Evolutionary conservation across 2,888 invertebrate species (phyloP), one percentile per base, ranked within the genome.

Genomic region (Incurvaria masculella): DNA sequence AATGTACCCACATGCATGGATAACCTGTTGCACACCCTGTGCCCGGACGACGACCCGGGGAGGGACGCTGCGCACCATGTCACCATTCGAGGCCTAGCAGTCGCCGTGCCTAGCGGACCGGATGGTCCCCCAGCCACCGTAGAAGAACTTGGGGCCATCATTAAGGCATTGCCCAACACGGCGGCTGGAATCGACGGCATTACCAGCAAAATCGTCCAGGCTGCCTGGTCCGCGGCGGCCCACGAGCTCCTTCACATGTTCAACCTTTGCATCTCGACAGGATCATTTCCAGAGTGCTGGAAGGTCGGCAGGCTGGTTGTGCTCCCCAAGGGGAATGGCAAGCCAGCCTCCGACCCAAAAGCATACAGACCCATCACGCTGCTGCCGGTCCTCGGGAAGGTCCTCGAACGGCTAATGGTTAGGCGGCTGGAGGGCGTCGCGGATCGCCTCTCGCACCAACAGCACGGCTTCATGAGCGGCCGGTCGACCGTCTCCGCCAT

Each of bases 391-490:
- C 18, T 56, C 1, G 53, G 56, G 1, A 53, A 55, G 21, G 17
- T 54, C 1, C 6, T 49, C 3, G 52, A 51, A 19, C 45, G 57
- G 0, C 49, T 60, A 0, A 48, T 63, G 0, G 2, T 61, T 0
- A 0, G 0, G 0, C 52, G 59, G 16, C 56, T 61, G 0, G 56
- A 60, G 1, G 10, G 2, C 1, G 51, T 39, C 1, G 19, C 2
- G 4, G 16, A 49, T 0, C 42, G 49, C 0, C 44, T 58, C 0
- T 59, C 59, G 0, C 16, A 26, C 0, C 14, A 38, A 20, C 63
- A 65, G 53, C 60, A 60, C 39, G 63, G 64, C 0, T 65, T 65
- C 17, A 50, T 54, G 21, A 48, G 42, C 1, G 59, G 60, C 0
- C 44, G 50, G 2, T 60, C 61, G 0, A 62, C 61, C 0, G 44